Percentiles rank a stretch among this genome's conserved stretches.
These are phyloP conservation scores for Epizoanthus fatuus DNA, from an alignment of 92 coral and sea anemone species.

Conservation along the genomic window DNA sequence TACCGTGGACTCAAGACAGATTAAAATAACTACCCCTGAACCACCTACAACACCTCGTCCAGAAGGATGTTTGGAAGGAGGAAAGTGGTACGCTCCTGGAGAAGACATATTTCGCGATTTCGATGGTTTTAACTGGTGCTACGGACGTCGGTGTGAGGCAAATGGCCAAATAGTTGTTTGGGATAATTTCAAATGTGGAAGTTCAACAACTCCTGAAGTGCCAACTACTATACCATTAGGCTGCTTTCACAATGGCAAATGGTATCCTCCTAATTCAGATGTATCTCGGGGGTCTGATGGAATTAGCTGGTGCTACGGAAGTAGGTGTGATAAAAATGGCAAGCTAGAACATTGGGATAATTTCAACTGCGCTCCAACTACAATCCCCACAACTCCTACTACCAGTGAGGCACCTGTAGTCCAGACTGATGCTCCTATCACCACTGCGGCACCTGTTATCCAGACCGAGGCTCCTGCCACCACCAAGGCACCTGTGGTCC, in stretches of 20 bases:
- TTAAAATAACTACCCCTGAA: neutral
- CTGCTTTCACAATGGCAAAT: conserved; percentile 12
- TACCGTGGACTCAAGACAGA: neutral
- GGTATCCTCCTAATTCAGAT: neutral
- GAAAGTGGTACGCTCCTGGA: conserved; percentile 26
- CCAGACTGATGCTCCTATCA: neutral
- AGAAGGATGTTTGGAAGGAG: conserved; percentile 1
- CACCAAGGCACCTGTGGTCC: neutral
- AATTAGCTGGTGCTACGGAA: conserved; percentile 13
- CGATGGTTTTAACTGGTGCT: conserved; percentile 14
- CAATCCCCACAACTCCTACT: neutral
- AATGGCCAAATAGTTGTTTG: conserved; percentile 3
- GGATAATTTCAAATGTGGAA: neutral
- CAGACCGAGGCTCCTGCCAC: neutral
- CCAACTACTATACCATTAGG: neutral
- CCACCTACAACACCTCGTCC: neutral
- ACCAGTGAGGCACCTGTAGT: neutral
- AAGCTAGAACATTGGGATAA: neutral
- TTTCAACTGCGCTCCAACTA: neutral
- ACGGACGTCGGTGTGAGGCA: conserved; percentile 5
- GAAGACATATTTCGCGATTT: conserved; percentile 1
- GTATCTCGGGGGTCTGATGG: conserved; percentile 6
- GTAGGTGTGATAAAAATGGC: neutral
- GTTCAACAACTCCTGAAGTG: neutral
- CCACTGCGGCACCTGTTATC: neutral